Evolutionary conservation across 2,113 vertebrate genomes (phyloP), one percentile per base, ranked within the genome.

Genomic region (Chloropsis hardwickii): DNA sequence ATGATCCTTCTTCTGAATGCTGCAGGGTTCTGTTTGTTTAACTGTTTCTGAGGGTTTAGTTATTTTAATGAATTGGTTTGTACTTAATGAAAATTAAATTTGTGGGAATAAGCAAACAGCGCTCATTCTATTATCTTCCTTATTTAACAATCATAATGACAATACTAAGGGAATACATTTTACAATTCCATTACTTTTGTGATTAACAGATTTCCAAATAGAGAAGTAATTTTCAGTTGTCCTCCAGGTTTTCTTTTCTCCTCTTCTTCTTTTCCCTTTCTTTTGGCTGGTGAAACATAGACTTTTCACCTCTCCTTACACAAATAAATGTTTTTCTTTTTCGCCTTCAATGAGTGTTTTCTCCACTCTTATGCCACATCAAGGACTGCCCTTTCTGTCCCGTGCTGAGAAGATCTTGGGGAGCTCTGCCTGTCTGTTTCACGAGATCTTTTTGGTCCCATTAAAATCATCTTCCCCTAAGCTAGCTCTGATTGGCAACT

Each of bases 391-490:
- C 18, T 88, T 87, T 80, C 53, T 77, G 53, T 90, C 61, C 81
- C 50, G 25, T 37, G 50, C 70, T 90, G 69, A 31, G 58, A 47
- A 48, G 14, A 12, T 79, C 24, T 82, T 2, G 5, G 65, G 67
- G 35, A 86, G n/a, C 35, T 6, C 18, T 56, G 56, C 31, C 50
- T 60, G 11, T 21, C n/a, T 60, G 25, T 76, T 91, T 22, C 62
- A 50, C 8, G 39, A 87, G 70, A n/a, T 64, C 50, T 71, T 94
- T 90, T 85, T 71, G 65, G 71, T 54, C 35, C 79, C 51, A 67
- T 92, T 93, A 93, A 92, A 90, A 77, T 66, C 13, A 42, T 18
- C 39, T 81, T 82, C 13, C 93, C 76, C 60, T 73, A 88, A 95
- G 74, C 74, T 44, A 90, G 23, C 25, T 73, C 16, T 77, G 33